These are phyloP conservation scores for Phorcus lineatus DNA, from an alignment of 2,888 invertebrate genomes.

Conservation along the genomic window DNA sequence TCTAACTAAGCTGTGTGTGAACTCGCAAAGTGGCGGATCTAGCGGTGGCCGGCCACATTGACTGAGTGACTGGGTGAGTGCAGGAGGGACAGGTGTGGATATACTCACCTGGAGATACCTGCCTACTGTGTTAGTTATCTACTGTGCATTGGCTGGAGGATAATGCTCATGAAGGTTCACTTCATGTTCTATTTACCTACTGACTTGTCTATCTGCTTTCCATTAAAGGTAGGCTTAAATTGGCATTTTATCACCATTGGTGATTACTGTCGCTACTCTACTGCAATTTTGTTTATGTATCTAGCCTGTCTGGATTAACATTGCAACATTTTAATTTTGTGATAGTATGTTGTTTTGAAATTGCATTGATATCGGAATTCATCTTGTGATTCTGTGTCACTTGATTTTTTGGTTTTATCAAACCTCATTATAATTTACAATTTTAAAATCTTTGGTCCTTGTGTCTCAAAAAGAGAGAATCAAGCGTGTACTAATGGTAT, in stretches of 20 bases:
- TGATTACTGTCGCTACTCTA: background rate
- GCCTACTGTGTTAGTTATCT: background rate
- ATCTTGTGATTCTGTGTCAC: no score
- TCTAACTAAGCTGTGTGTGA: no score
- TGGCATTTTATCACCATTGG: background rate
- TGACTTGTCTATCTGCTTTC: background rate
- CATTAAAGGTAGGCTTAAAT: background rate
- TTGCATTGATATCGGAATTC: no score
- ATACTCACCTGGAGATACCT: background rate
- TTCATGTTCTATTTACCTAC: background rate
- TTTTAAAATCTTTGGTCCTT: no score
- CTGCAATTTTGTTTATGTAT: background rate
- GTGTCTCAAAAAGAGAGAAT: no score
- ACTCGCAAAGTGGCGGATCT: no score
- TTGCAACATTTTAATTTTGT: background rate
- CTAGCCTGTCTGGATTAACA: background rate
- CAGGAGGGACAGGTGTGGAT: background rate
- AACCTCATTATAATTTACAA: no score
- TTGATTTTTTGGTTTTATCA: no score
- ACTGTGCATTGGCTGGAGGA: background rate
- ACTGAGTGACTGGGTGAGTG: no score
- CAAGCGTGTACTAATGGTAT: no score
- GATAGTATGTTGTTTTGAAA: no score
- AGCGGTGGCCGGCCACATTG: no score
- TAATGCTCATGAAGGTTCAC: conserved; percentile 5